Evolutionary conservation across 2,888 invertebrate species (phyloP), one percentile per base, ranked within the genome.

Genomic region (Epinotia bilunana): DNA sequence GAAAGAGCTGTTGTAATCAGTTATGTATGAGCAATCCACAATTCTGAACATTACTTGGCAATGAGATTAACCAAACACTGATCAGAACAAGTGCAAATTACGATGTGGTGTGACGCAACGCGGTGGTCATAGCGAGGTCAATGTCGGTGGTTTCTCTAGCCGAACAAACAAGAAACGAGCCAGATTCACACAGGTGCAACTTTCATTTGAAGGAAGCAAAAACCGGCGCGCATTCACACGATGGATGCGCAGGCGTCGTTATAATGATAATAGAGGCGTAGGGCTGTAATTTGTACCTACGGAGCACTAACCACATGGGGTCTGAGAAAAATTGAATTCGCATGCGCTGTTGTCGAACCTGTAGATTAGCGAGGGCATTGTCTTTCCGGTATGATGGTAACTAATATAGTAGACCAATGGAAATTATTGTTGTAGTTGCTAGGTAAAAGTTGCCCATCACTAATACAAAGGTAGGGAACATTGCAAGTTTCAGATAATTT

Each of bases 161-260:
- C 79, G 85, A 82, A 84, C 79, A 85, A 82, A 84, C 84, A 86
- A 84, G 84, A 83, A 87, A 78, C 83, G 76, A 84, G 87, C 86
- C 83, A 84, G 82, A 87, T 92, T 93, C 93, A 89, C 93, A 93
- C 91, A 91, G 88, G 84, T 88, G 88, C 88, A 89, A 93, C 94
- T 93, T 94, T 94, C 94, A 92, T 94, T 93, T 90, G 87, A 87
- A 87, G 80, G 86, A 84, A 88, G 86, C 88, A 92, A 93, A 88
- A 93, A 91, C 85, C 85, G 78, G 86, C 84, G 85, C 87, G 80
- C 85, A 89, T 91, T 93, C 94, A 90, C 93, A 93, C 93, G 92
- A 85, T 82, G 83, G 80, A 77, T 83, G 78, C 78, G 71, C 58
- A 75, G 70, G 76, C 78, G 70, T 77, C 77, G 76, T 77, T 79